Base-by-base conservation (phyloP, 2,888 invertebrate genomes). In the Stegophylla sp. region DNA sequence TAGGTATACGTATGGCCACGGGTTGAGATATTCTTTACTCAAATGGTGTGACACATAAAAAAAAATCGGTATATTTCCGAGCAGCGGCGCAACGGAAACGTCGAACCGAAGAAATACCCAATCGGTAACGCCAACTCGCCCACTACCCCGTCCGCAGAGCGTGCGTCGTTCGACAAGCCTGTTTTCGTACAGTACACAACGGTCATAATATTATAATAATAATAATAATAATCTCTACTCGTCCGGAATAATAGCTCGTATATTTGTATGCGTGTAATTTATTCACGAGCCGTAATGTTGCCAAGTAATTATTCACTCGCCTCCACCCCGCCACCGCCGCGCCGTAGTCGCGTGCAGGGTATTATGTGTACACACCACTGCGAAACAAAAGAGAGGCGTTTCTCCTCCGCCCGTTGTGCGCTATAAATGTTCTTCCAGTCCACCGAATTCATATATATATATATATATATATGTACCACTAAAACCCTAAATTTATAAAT, bases 321-420 rank as follows among this genome's bases (percentile, higher is more conserved):
- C 53, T n/a, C 41, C 34, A n/a, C n/a, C n/a, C n/a, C n/a, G n/a
- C n/a, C n/a, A n/a, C n/a, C n/a, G n/a, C n/a, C n/a, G n/a, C n/a
- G 34, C 34, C 34, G 34, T 7, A 3, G 34, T 34, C 7, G 34
- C 34, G 4, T 5, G 4, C 4, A 34, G 7, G 9, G 13, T 51
- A 7, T 12, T 51, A 20, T 20, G 10, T 15, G 45, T 45, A 43
- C 10, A 75, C 26, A 43, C 34, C 17, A 63, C 28, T 74, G 12
- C 34, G 20, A 75, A 53, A 76, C 75, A 76, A 76, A 66, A 66
- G 75, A 53, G 12, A 51, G 75, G 74, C 74, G 63, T 75, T 41
- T 3, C 64, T n/a, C n/a, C n/a, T n/a, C 41, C 75, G 23, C 12
- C 64, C 41, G 7, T 75, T 53, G 3, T 53, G 41, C n/a, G n/a